These are phyloP conservation scores for Galeopterus variegatus DNA, from an alignment of 2,113 vertebrate species.

Conservation along the genomic window DNA sequence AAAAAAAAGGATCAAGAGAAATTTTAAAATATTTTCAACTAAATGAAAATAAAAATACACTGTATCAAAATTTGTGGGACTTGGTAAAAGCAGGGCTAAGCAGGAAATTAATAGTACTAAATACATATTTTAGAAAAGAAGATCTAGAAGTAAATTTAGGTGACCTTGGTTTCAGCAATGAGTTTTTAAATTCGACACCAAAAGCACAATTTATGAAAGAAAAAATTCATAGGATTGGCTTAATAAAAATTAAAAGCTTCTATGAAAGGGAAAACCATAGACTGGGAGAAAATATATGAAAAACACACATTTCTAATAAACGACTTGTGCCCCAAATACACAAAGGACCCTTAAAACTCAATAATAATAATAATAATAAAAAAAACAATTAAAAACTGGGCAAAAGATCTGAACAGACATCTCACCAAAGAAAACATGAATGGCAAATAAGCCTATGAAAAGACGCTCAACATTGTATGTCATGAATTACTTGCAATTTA, in stretches of 20 bases:
- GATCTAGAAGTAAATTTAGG: neutral
- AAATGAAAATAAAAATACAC: neutral
- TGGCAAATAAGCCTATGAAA: neutral
- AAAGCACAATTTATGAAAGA: neutral
- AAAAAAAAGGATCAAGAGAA: neutral
- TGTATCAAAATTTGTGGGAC: neutral
- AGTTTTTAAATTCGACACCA: neutral
- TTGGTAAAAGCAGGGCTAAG: neutral
- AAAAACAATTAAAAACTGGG: neutral
- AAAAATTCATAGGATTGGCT: neutral
- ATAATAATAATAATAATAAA: neutral
- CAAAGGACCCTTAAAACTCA: neutral
- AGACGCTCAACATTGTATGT: neutral
- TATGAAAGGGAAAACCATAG: neutral
- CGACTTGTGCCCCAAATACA: neutral
- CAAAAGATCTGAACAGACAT: neutral
- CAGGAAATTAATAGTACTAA: neutral
- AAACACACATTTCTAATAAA: neutral
- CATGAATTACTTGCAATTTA: neutral
- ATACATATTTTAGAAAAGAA: neutral
- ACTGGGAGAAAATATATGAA: neutral
- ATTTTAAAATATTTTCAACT: neutral
- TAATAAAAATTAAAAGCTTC: neutral
- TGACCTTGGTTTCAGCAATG: neutral
- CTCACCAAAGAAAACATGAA: neutral